Base-by-base conservation (phyloP, 2,797 vertebrate genomes). In the Sebastes trivittatus region DNA sequence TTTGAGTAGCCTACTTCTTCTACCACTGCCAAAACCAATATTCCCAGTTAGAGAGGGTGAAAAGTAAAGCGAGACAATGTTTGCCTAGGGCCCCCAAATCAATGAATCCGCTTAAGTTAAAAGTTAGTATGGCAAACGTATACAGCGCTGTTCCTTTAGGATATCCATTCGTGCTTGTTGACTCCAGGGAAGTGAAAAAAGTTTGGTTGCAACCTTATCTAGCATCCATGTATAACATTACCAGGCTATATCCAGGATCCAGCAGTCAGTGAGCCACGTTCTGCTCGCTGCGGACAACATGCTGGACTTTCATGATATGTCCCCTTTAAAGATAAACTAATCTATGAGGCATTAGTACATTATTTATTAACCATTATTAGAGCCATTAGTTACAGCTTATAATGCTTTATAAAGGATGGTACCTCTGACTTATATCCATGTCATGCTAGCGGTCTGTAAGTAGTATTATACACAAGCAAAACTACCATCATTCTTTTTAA, bases 381-480 rank as follows among this genome's bases (percentile, higher is more conserved):
- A 61, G 20, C 67, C 68, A 27, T 76, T 16, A 55, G 38, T 71
- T 36, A 76, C 25, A 54, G 20, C 11, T 23, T 49, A 61, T 30
- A 29, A 20, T 62, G 49, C 36, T 52, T 76, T 8, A 52, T 29
- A 16, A 66, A 76, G 11, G 30, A 49, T 36, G 10, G 5, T 20
- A 7, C n/a, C 25, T 10, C 5, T 22, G 61, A 55, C 8, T n/a
- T 22, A 6, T 9, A 32, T 49, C n/a, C 18, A 34, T 34, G 22
- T n/a, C 10, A n/a, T 22, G 11, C 18, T 27, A 4, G 11, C 30
- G 3, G 20, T 32, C 8, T 38, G 55, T 30, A 23, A 16, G 10
- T n/a, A 18, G 13, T 52, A 13, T 9, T 11, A 66, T 22, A 55
- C 11, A 36, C 30, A 36, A 54, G 7, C 11, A 42, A 58, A 58